Base-by-base conservation (phyloP, 2,797 vertebrate species). In the Gymnodraco acuticeps region DNA sequence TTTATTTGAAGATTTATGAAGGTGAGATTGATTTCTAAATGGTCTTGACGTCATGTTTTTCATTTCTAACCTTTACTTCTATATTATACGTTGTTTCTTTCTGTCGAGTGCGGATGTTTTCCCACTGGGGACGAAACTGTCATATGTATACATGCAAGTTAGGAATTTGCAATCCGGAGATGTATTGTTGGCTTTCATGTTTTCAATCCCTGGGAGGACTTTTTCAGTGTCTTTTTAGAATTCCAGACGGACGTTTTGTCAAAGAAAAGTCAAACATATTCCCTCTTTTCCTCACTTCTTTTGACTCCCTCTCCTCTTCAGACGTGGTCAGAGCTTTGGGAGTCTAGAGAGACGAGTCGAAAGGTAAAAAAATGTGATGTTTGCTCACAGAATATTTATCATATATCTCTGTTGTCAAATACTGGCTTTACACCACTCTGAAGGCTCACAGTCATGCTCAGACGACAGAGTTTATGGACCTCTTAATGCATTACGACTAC, bases 341-440 rank as follows among this genome's bases (percentile, higher is more conserved):
- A 43, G 70, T 38, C 6, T 38, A 9, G n/a, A 10, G 20, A 56
- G 66, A 1, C 8, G 38, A 53, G 60, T 20, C 42, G 63, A 64
- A n/a, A 58, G 43, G 63, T 58, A 70, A 71, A 81, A 41, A 79
- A 70, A 81, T 43, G 58, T 31, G 51, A 63, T 66, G 64, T 75
- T 72, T 77, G 55, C 65, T 64, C 33, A 7, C 65, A 52, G 69
- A 75, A 77, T 58, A 73, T 77, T 66, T 64, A 53, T 71, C 51
- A 27, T n/a, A 15, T 12, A 61, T 61, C n/a, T 64, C 58, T 71
- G 45, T 48, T 20, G 17, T 73, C 64, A 62, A 14, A 75, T 5
- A 60, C 69, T 41, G 23, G n/a, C 47, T 59, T 47, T 45, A 31
- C 2, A 10, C 42, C 60, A 42, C 61, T 46, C 64, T 16, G 15